phyloP scores from a whole-genome alignment of 2,888 invertebrate species.

The Epirrhoe alternata region DNA sequence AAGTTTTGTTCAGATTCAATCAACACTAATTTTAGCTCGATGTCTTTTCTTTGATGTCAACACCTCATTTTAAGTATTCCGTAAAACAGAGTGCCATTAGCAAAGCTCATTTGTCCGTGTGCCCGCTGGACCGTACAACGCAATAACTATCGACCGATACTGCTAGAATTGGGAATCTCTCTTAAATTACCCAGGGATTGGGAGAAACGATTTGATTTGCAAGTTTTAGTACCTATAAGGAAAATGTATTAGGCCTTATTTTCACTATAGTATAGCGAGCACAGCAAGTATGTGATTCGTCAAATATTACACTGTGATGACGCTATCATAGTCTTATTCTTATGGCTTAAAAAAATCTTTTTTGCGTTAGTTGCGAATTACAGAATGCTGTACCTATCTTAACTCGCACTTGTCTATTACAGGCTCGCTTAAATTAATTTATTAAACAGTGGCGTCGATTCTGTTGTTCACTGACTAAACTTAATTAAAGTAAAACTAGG shows the following conservation, averaged over 20 bases:
- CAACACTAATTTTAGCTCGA: background rate
- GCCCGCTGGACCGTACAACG: constrained; percentile 37
- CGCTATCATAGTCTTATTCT: no score
- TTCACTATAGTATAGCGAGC: no score
- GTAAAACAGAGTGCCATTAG: constrained; percentile 32
- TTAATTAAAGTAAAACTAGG: no score
- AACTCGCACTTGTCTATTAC: background rate
- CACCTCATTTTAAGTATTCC: constrained; percentile 30
- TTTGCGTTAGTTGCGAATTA: no score
- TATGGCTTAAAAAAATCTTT: no score
- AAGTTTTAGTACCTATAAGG: constrained; percentile 1
- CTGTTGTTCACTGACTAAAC: no score
- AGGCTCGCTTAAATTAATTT: background rate
- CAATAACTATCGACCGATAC: constrained; percentile 35
- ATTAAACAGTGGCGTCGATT: no score
- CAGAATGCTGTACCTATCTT: background rate
- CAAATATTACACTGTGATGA: no score
- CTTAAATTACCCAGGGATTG: constrained; percentile 30
- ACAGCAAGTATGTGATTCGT: no score
- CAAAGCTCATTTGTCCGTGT: constrained; percentile 38
- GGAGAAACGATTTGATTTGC: constrained; percentile 21
- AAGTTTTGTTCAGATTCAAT: background rate
- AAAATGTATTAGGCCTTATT: background rate
- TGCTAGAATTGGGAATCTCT: constrained; percentile 32
- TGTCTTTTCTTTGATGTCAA: constrained; percentile 3